Evolutionary conservation across 2,888 invertebrate species (phyloP).

Genomic region (Ectemnius continuus): DNA sequence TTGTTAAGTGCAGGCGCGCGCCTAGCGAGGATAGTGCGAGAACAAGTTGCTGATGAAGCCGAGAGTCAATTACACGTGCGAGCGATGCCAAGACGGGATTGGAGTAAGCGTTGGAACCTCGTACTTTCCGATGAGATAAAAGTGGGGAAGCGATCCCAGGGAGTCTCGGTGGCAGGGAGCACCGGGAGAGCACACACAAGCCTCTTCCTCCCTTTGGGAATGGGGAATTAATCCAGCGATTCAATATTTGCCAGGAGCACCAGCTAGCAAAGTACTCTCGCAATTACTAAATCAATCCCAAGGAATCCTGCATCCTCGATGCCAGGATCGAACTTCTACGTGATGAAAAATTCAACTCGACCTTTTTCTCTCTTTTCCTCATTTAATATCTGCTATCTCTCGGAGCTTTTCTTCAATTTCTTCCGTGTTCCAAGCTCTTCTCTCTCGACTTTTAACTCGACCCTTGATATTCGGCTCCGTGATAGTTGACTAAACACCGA

Average conservation of each 20-base stretch:
- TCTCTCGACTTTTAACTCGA: too few relatives aligned
- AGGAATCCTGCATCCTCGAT: not conserved
- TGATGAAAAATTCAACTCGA: not conserved
- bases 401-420: not conserved
- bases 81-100: too few relatives aligned
- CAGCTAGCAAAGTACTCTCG: not conserved
- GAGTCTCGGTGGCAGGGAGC: too few relatives aligned
- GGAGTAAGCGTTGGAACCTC: too few relatives aligned
- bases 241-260: constrained; percentile 20
- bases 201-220: not conserved
- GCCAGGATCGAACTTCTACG: too few relatives aligned
- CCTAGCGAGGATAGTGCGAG: not conserved
- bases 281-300: constrained; percentile 9
- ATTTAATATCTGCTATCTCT: not conserved
- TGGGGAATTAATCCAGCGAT: constrained; percentile 25
- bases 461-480: too few relatives aligned
- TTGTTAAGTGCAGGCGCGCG: not conserved
- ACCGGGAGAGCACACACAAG: too few relatives aligned
- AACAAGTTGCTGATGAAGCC: not conserved
- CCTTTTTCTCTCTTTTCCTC: not conserved
- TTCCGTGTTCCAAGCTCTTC: not conserved
- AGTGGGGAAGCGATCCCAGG: not conserved
- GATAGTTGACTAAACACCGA: too few relatives aligned
- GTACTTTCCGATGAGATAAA: not conserved
- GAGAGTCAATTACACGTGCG: too few relatives aligned